These are phyloP conservation scores for Brienomyrus longianalis DNA, from an alignment of 2,113 vertebrate species.

Conservation along the genomic window DNA sequence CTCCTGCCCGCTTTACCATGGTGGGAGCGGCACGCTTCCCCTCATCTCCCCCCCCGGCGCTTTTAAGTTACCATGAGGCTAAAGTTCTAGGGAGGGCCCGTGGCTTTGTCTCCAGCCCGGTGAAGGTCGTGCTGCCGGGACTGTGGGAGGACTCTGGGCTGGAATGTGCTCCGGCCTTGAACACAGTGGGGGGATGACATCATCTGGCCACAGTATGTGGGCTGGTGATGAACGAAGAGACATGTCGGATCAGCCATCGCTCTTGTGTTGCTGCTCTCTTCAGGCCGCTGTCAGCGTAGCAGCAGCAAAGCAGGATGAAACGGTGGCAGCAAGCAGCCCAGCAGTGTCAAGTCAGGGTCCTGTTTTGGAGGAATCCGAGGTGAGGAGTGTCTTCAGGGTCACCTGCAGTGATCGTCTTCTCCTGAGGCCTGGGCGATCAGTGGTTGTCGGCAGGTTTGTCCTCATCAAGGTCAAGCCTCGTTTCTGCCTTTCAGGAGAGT, in stretches of 20 bases:
- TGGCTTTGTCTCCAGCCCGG: background rate
- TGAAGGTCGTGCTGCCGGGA: background rate
- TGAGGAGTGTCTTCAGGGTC: background rate
- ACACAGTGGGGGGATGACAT: background rate
- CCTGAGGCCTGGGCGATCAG: background rate
- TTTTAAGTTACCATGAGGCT: constrained; percentile 1
- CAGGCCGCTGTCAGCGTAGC: constrained; percentile 14
- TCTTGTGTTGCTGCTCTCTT: constrained; percentile 38
- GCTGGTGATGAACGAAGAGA: background rate
- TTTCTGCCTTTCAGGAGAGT: constrained; percentile 24
- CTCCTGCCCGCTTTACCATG: background rate
- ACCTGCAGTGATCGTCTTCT: background rate
- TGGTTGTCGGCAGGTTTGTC: background rate
- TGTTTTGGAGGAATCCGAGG: background rate
- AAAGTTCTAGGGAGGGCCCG: background rate
- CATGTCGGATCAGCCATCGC: background rate
- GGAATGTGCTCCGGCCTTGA: constrained; percentile 14
- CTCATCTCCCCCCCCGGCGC: background rate
- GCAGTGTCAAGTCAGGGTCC: background rate
- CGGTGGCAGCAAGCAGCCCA: background rate
- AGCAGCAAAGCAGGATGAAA: constrained; percentile 10
- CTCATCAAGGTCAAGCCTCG: background rate
- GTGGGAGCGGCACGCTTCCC: constrained; percentile 2
- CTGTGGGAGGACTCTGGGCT: background rate
- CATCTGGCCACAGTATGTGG: background rate